Evolutionary conservation across 2,888 invertebrate species (phyloP), one percentile per base, ranked within the genome.

Genomic region (Drosophila gaucha): DNA sequence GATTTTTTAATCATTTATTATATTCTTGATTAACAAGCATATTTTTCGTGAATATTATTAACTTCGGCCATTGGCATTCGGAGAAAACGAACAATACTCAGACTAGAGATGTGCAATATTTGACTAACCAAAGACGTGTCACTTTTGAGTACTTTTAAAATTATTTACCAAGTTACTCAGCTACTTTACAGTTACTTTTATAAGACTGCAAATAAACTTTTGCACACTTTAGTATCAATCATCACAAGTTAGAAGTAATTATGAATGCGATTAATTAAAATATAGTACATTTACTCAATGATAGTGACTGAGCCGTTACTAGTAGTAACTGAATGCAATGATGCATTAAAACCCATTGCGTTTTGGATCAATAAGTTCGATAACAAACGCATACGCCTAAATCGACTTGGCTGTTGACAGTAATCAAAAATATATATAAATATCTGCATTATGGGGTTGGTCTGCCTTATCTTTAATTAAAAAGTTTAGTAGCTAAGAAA

Each of bases 11-110:
- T 39, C 14, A 69, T 50, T 57, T 73, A 59, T 69, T 68, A 56
- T 43, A 36, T 57, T 65, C 60, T 33, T 44, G 36, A 49, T 51
- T 56, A 22, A 57, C 41, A 65, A 46, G 44, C 73, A 73, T 73
- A 67, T 44, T 73, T 68, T 69, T 60, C 41, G 60, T 52, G 62
- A 69, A 79, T 78, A 75, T 82, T 77, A 74, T 77, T 82, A 72
- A 75, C 65, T 78, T 56, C 75, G 66, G 75, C 70, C 82, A 80
- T 70, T 80, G 67, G 63, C 65, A 78, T 73, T 78, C 80, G 73
- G 75, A 73, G 76, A 83, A 82, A 83, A 83, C 74, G 80, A 73
- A 75, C 78, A 79, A 74, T 78, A 79, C 62, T 59, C 58, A 65
- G 63, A 56, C 65, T 68, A 73, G 72, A 41, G 72, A 68, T 68